Percentiles rank a stretch among this genome's conserved stretches.
These are phyloP conservation scores for Lepidochrysops patricia DNA, from an alignment of 2,888 invertebrate genomes.

Conservation along the genomic window DNA sequence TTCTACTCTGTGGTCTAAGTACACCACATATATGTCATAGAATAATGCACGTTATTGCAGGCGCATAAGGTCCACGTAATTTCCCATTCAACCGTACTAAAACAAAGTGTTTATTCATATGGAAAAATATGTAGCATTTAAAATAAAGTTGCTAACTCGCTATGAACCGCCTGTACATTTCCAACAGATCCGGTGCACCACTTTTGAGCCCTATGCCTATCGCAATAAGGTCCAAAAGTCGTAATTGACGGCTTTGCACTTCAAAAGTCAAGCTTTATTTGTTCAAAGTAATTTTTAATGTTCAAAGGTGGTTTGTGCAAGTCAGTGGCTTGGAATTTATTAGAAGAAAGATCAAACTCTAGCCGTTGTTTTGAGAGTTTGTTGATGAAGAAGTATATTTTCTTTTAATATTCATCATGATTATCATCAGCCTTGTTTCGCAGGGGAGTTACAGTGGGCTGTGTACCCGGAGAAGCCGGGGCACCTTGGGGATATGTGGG, in stretches of 20 bases:
- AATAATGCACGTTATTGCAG: neutral
- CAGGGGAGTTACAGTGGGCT: no score
- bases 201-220: no score
- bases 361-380: neutral
- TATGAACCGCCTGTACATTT: no score
- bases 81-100: neutral
- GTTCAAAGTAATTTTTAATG: constrained; percentile 1
- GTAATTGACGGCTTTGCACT: no score
- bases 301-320: neutral
- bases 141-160: constrained; percentile 6
- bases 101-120: constrained; percentile 9
- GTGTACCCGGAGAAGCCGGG: no score
- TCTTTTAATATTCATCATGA: no score
- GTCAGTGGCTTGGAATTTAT: neutral
- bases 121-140: constrained; percentile 2
- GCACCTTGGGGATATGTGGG: no score
- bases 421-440: no score
- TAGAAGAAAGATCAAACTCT: neutral
- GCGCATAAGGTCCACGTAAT: neutral
- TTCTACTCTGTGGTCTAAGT: neutral
- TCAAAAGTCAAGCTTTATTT: neutral
- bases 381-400: no score
- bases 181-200: no score
- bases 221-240: no score
- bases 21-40: neutral